A percentile compares a stretch with the other conserved stretches of the same genome.
Evolutionary conservation across 92 coral and sea anemone genomes (phyloP).

Genomic region (Epizoanthus stellaris): DNA sequence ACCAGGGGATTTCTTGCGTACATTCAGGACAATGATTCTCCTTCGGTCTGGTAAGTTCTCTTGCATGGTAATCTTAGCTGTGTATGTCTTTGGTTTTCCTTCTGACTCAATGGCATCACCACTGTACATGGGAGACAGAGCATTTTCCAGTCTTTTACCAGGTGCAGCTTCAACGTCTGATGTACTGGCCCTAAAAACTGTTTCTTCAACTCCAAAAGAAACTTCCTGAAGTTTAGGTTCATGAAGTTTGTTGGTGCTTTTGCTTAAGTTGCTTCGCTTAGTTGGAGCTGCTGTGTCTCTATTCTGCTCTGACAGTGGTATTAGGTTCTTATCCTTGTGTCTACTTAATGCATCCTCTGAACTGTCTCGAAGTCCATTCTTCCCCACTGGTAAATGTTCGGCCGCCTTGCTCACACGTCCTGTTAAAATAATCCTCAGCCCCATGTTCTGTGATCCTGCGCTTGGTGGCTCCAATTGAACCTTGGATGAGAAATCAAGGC

Average conservation of each 20-base stretch:
- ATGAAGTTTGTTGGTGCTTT: constrained; percentile 38
- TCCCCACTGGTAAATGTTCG: not conserved
- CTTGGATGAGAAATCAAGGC: constrained; percentile 13
- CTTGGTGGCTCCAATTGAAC: constrained; percentile 5
- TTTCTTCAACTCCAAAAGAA: constrained; percentile 39
- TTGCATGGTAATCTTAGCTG: constrained; percentile 77
- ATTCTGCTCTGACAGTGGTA: no score
- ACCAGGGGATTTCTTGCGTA: constrained; percentile 74
- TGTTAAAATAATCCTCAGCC: constrained; percentile 26
- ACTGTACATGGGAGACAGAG: not conserved
- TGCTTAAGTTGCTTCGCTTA: not conserved
- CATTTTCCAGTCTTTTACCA: not conserved
- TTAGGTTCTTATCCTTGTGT: not conserved
- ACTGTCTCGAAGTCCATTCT: not conserved
- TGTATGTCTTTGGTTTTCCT: constrained; percentile 50
- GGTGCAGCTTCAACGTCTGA: constrained; percentile 14
- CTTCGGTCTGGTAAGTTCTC: constrained; percentile 70
- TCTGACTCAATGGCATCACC: constrained; percentile 47
- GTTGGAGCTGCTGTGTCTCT: not conserved
- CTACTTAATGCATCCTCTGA: not conserved
- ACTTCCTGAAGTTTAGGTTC: constrained; percentile 40
- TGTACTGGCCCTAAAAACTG: constrained; percentile 30
- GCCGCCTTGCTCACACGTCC: constrained; percentile 3
- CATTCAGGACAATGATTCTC: constrained; percentile 76
- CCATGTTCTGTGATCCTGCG: constrained; percentile 6